These are phyloP conservation scores for Stenoptilia bipunctidactyla DNA, from an alignment of 2,888 invertebrate genomes.

Conservation along the genomic window DNA sequence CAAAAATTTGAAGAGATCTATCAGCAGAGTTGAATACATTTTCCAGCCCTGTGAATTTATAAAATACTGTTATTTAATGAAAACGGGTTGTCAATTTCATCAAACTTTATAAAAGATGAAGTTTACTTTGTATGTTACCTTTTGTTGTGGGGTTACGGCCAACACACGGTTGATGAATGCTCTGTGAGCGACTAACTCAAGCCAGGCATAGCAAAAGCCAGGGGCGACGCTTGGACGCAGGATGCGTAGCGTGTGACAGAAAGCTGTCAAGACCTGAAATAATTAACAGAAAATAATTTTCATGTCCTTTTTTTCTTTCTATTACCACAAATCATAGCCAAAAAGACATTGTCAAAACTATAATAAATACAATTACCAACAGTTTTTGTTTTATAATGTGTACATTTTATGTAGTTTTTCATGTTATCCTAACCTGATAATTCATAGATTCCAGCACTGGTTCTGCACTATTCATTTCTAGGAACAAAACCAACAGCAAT, in stretches of 20 bases:
- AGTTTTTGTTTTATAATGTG: too few species aligned
- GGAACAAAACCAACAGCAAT: constrained; percentile 95
- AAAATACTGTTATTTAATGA: not conserved
- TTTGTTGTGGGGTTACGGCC: constrained; percentile 91
- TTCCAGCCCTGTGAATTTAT: constrained; percentile 82
- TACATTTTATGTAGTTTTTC: too few species aligned
- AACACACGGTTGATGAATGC: constrained; percentile 95
- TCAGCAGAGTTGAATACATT: constrained; percentile 95
- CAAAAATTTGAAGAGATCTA: constrained; percentile 96
- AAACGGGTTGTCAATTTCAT: not conserved
- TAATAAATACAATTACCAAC: too few species aligned
- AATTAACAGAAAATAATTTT: too few species aligned
- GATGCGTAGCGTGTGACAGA: constrained; percentile 95
- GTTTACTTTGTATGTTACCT: constrained; percentile 39
- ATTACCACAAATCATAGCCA: too few species aligned
- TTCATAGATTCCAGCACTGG: constrained; percentile 94
- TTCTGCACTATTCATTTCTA: constrained; percentile 95
- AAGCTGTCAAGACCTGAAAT: constrained; percentile 86
- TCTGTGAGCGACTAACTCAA: constrained; percentile 96
- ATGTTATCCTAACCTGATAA: constrained; percentile 79
- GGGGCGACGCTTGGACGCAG: constrained; percentile 93
- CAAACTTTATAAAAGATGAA: not conserved
- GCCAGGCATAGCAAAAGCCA: constrained; percentile 98
- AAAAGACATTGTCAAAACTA: too few species aligned
- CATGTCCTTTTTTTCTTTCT: too few species aligned